Evolutionary conservation across 2,113 vertebrate species (phyloP).

Genomic region (Aptenodytes patagonicus): DNA sequence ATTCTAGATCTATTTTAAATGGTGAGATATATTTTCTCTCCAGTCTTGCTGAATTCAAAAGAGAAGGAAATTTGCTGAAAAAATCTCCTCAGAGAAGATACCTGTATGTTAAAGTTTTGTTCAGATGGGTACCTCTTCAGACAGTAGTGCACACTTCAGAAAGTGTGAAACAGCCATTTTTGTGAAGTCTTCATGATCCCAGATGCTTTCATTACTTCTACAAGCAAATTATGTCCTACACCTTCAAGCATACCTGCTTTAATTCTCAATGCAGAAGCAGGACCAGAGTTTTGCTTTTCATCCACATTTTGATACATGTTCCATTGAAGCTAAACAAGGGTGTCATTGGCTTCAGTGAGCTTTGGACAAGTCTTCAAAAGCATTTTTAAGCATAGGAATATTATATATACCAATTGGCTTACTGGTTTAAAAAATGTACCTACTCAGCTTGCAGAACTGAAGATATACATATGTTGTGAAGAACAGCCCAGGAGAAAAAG

Average conservation of each 20-base stretch:
- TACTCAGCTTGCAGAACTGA: neutral
- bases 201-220: neutral
- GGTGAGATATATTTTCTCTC: neutral
- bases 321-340: conserved; percentile 33
- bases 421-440: neutral
- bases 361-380: neutral
- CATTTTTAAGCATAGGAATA: neutral
- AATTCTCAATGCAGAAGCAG: neutral
- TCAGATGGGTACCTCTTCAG: neutral
- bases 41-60: neutral
- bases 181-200: neutral
- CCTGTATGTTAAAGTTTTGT: neutral
- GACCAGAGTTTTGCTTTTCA: neutral
- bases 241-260: neutral
- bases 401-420: neutral
- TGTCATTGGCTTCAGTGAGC: neutral
- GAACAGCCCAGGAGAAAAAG: neutral
- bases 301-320: neutral
- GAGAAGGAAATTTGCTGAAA: neutral
- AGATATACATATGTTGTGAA: neutral
- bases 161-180: neutral
- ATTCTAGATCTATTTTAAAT: neutral
- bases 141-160: neutral
- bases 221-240: neutral
- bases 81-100: neutral